Conservation (phyloP, 2,797 vertebrate genomes). For the Chrosomus eos region DNA sequence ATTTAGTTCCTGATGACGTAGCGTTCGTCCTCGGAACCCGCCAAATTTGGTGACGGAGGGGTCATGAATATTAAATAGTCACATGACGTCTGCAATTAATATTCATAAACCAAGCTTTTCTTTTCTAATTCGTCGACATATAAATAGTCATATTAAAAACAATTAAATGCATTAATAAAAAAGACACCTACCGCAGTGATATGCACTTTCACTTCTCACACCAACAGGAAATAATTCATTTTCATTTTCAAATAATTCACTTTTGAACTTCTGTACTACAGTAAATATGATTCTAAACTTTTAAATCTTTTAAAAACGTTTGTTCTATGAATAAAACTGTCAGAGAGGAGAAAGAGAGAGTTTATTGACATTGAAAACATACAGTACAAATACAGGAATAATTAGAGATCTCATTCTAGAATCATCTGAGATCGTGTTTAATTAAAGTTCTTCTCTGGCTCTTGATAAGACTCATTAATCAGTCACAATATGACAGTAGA, state of each 20-base stretch:
- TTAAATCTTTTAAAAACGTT: neutral
- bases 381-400: neutral
- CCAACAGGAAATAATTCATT: neutral
- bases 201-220: neutral
- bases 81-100: neutral
- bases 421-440: neutral
- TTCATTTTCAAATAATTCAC: neutral
- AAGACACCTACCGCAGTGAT: neutral
- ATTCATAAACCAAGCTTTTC: neutral
- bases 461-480: neutral
- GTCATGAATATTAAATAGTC: neutral
- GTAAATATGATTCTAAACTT: neutral
- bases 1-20: neutral
- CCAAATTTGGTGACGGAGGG: no score
- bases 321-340: neutral
- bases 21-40: neutral
- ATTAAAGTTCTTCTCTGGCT: neutral
- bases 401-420: neutral
- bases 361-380: neutral
- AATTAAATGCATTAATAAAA: neutral
- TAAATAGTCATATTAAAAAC: neutral
- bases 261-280: neutral
- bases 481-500: no score
- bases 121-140: no score
- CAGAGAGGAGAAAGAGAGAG: neutral